Conservation (phyloP, 2,113 vertebrate genomes). For the Phalacrocorax pelagicus region DNA sequence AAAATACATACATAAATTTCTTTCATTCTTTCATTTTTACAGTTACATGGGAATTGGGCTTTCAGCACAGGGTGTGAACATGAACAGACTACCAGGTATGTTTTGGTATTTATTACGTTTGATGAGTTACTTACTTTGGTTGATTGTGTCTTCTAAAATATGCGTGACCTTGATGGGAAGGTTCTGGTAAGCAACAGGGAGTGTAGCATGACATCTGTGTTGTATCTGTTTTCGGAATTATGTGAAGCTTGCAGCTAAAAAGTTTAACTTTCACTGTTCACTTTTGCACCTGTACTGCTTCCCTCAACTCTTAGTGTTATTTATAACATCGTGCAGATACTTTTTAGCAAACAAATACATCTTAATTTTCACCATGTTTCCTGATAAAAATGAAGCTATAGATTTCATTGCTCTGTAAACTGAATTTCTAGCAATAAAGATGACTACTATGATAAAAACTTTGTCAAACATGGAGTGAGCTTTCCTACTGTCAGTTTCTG, state of each 20-base stretch:
- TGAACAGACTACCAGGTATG: conserved; percentile 98
- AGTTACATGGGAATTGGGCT: conserved; percentile 99
- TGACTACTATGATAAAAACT: neutral
- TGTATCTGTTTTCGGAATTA: neutral
- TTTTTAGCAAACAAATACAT: neutral
- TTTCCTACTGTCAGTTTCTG: neutral
- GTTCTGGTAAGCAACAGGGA: neutral
- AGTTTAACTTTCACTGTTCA: neutral
- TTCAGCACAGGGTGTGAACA: conserved; percentile 98
- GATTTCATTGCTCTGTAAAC: neutral
- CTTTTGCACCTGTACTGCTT: neutral
- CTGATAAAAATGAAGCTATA: neutral
- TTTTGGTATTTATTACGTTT: neutral
- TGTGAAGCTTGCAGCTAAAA: neutral
- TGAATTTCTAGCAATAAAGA: neutral
- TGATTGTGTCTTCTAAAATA: neutral
- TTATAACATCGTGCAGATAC: neutral
- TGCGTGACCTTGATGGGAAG: neutral
- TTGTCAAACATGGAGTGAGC: neutral
- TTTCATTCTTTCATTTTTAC: conserved; percentile 57
- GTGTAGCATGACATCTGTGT: neutral
- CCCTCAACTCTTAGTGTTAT: neutral
- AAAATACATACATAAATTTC: neutral
- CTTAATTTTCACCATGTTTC: neutral
- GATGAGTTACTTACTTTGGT: neutral